Base-by-base conservation (phyloP, 2,113 vertebrate genomes). In the Eubucco bourcierii region DNA sequence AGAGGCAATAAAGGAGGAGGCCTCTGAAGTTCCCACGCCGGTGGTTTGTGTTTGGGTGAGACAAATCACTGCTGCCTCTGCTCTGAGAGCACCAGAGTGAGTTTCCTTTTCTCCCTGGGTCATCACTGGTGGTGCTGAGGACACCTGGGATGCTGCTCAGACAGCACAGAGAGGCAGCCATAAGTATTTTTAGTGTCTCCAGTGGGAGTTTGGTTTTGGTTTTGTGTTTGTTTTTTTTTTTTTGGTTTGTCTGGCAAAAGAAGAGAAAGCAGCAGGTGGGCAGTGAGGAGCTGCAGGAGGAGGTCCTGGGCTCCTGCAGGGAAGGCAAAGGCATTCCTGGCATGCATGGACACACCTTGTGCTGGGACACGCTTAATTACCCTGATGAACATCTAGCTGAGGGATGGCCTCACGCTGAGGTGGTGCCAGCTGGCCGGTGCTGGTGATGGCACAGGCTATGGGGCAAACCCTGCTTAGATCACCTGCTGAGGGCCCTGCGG, bases 1-100 rank as follows among this genome's bases (percentile, higher is more conserved):
- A 41, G 0, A 72, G 28, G 27, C 21, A 13, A 65, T 44, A 12
- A 76, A 70, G 46, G 4, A 23, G 29, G 2, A 12, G 4, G 37
- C 61, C 41, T 80, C 31, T 58, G 7, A 37, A 65, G 16, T 23
- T n/a, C n/a, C 15, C 8, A 8, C 4, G 3, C 2, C 28, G 16
- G 28, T 17, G 0, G 5, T 46, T 88, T 68, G 65, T 0, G 0
- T 56, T 37, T 15, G 39, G 7, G 34, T 87, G 14, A 10, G 33
- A 91, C 0, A 16, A 84, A 50, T 44, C 2, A 2, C 2, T 76
- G 59, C 2, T 23, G n/a, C 21, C 70, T 53, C 67, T 64, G 31
- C 0, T 0, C 63, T 17, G 46, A 68, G 28, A 17, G 46, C 71
- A 46, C 0, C 46, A 12, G 31, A 46, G 1, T 4, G 3, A 17